Evolutionary conservation across 2,888 invertebrate genomes (phyloP), one percentile per base, ranked within the genome.

Genomic region (Apamea crenata): DNA sequence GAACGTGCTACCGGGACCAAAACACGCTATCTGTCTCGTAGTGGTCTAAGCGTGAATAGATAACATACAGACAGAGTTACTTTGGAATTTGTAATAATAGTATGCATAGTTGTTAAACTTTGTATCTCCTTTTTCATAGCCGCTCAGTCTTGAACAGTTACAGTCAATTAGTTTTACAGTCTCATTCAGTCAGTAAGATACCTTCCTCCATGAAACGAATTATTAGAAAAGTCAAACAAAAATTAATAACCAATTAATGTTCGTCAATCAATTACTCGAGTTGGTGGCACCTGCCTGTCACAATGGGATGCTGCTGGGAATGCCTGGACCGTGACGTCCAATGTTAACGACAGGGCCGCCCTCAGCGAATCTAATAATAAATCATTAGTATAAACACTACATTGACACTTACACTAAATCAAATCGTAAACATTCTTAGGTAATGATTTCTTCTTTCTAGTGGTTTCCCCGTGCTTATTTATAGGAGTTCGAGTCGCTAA

Each of bases 301-400:
- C 73, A 87, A 81, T 76, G 84, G 76, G 77, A 87, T 87, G 87
- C 88, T 87, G 90, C 81, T 90, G 84, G 94, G 95, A 94, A 96
- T 96, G 91, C 90, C 85, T 92, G 90, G 91, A 92, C 83, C 87
- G 94, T 91, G 93, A 92, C 93, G 91, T 87, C 92, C 92, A 94
- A 93, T 94, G 92, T 89, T 92, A 94, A 93, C 88, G 93, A 93
- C 95, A 93, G 90, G 92, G 94, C 90, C 93, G 90, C 90, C 91
- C 90, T 91, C 91, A 90, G 84, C 77, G 81, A 72, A 73, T 77
- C 91, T 91, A 92, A 83, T 91, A 89, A 92, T 93, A 93, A 87
- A 88, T 83, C 76, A 87, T 83, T 29, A 56, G 67, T 82, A 74
- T 84, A 87, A 88, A 83, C 63, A 81, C 71, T 80, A 84, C 83